Percentiles rank a stretch among this genome's conserved stretches.
phyloP scores from a whole-genome alignment of 2,113 vertebrate genomes.

The Anolis carolinensis region DNA sequence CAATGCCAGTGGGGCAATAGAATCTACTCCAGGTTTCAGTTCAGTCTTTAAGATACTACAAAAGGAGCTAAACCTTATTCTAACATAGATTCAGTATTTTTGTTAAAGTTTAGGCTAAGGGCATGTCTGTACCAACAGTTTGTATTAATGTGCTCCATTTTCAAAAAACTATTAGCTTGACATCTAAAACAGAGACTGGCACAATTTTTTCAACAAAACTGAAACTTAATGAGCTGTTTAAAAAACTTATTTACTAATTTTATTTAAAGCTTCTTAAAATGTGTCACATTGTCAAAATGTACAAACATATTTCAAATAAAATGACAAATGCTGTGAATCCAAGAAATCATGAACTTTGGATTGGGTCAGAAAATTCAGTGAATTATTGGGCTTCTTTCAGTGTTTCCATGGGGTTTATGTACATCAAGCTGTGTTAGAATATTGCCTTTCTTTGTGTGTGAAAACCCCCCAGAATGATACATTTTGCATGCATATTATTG shows the following conservation, averaged over 20 bases:
- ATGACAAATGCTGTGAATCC: neutral
- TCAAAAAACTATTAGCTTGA: neutral
- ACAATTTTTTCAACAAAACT: neutral
- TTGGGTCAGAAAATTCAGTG: neutral
- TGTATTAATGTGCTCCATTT: too few relatives aligned
- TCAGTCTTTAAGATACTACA: too few relatives aligned
- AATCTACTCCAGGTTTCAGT: too few relatives aligned
- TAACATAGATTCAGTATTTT: too few relatives aligned
- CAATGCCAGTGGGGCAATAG: too few relatives aligned
- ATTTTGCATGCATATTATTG: neutral
- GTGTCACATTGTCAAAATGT: neutral
- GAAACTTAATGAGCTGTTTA: neutral
- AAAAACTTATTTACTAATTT: neutral
- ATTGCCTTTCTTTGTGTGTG: neutral
- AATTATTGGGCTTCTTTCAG: neutral
- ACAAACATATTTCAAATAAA: neutral
- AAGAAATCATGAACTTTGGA: neutral
- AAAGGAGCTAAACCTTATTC: too few relatives aligned
- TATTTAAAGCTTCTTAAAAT: conserved; percentile 2
- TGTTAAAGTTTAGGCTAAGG: too few relatives aligned
- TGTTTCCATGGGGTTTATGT: neutral
- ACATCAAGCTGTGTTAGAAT: neutral
- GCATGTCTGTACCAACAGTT: too few relatives aligned
- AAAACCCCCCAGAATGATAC: neutral
- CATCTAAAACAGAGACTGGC: neutral